Base-by-base conservation (phyloP, 2,888 invertebrate species). In the Poecilobothrus nobilitatus region DNA sequence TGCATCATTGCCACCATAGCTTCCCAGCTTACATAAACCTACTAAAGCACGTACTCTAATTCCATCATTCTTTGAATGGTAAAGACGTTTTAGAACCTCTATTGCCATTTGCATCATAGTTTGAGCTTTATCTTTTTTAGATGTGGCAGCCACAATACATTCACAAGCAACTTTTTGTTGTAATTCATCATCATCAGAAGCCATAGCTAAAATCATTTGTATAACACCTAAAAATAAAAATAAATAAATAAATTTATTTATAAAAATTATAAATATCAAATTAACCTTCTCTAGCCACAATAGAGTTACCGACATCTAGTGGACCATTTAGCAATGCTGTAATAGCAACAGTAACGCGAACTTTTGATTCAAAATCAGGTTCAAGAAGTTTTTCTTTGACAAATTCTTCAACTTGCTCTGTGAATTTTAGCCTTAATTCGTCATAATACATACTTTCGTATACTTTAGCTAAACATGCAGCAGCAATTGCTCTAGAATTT, bases 361-460 rank as follows among this genome's bases (percentile, higher is more conserved):
- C 89, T 83, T 95, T 95, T 0, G 92, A 91, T 78, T 97, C 97
- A 74, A 94, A 87, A 76, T 95, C 94, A 0, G 94, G 93, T 27
- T 89, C 86, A 69, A 93, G 79, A 12, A 97, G 84, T 80, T 94
- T 91, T 53, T 92, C 92, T 78, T 91, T 93, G 21, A 96, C 87
- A 80, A 89, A 96, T 68, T 91, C 91, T 79, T 95, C 91, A 68
- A 96, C 89, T 76, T 90, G 89, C 37, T 85, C 86, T 66, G 88
- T 85, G 77, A 90, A 97, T 61, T 84, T 86, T 70, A 89, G 87
- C 75, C 89, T 87, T 0, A 89, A 88, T 77, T 88, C 86, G 81
- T 99, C 99, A 78, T 94, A 94, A 78, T 94, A 93, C 92, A 97
- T 94, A 78, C 97, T 97, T 76, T 97, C 97, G 81, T 96, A 97